Conservation (phyloP, 2,113 vertebrate species). For the Indri indri region DNA sequence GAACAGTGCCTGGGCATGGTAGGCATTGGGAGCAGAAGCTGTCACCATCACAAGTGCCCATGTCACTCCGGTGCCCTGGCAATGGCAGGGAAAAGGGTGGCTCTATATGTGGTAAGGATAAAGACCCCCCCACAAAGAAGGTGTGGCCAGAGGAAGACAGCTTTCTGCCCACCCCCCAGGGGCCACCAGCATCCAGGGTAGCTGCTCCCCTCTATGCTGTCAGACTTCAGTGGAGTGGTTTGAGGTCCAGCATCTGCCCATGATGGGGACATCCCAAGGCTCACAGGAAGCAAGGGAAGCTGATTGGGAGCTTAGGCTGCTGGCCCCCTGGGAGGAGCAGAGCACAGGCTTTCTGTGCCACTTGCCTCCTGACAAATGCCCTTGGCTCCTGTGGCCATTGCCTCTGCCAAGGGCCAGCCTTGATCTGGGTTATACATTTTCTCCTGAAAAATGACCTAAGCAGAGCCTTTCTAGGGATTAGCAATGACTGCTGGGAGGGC, state of each 20-base stretch:
- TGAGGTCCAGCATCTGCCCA: neutral
- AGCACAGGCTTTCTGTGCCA: fast-evolving
- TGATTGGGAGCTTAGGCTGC: neutral
- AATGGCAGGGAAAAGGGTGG: neutral
- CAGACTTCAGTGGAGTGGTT: neutral
- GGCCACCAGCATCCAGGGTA: neutral
- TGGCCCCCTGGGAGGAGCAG: neutral
- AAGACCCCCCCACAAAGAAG: neutral
- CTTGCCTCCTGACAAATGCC: neutral
- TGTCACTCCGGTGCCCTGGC: neutral
- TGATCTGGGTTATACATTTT: neutral
- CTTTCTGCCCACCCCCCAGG: neutral
- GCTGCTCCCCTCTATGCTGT: neutral
- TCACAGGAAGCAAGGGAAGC: neutral
- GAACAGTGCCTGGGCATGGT: neutral
- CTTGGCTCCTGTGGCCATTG: neutral
- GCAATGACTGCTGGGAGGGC: neutral
- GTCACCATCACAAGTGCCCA: neutral
- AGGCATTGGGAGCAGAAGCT: neutral
- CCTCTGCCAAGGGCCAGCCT: neutral
- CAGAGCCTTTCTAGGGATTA: conserved; percentile 22
- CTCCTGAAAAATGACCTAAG: neutral
- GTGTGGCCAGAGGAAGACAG: neutral
- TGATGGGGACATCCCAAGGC: neutral
- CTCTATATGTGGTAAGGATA: neutral